Evolutionary conservation across 1,140 invertebrate species (phyloP), one percentile per base, ranked within the genome.

Genomic region (Calliphora vicina): DNA sequence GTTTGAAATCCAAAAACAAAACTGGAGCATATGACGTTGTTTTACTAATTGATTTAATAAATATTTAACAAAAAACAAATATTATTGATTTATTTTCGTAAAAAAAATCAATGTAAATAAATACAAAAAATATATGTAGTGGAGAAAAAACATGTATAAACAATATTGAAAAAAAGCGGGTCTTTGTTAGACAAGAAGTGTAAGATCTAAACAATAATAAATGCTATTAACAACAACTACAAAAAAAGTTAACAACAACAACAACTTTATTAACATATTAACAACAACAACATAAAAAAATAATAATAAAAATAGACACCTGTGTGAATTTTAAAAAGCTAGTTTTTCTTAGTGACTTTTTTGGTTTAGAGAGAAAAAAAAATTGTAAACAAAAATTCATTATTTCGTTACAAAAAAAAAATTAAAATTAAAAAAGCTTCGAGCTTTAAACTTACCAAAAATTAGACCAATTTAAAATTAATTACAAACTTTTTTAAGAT

Each of bases 141-240:
- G 6, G 35, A 35, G 35, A 35, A 80, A 80, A n/a, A 43, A 73
- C 20, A 73, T 10, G 6, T 25, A 73, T 15, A 73, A 26, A 73
- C 27, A 35, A 35, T 73, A 26, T n/a, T n/a, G 20, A 73, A n/a
- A 71, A 71, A 80, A 80, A 80, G 42, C 29, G 42, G 17, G n/a
- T 26, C n/a, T 42, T n/a, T 35, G 35, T 35, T 35, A 20, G 29
- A 80, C 20, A 45, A 57, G 35, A 80, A 80, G 78, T 80, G 26
- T 42, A 35, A 80, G 29, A 80, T 43, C 8, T 25, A 80, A 80
- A 45, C 23, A 80, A 80, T 35, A 35, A 80, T 35, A 80, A 17
- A 35, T 35, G 35, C 35, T 35, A 35, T 35, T 35, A 35, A 35
- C 35, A 8, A 35, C 35, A 35, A 35, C 35, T 35, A 35, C 35